Evolutionary conservation across 53 echinoderm and acorn worm species (phyloP).

Genomic region (Luidia sarsii): DNA sequence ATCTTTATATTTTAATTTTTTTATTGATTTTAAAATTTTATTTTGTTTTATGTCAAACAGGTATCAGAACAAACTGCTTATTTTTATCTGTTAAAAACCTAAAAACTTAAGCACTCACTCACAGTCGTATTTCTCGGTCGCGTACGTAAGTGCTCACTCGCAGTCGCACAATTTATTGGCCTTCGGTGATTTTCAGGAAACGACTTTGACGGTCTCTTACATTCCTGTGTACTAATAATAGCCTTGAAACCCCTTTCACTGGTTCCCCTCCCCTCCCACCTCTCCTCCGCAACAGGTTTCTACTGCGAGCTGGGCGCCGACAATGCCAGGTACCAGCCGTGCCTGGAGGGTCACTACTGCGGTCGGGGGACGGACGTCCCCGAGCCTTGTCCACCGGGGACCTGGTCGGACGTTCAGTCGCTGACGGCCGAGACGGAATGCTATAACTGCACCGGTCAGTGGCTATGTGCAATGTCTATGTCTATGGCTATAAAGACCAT

Average conservation of each 20-base stretch:
- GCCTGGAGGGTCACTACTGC: conserved; percentile 79
- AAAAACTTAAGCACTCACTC: too few relatives aligned
- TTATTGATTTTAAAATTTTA: too few relatives aligned
- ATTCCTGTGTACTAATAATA: too few relatives aligned
- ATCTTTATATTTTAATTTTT: too few relatives aligned
- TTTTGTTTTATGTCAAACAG: too few relatives aligned
- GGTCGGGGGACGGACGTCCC: conserved; percentile 82
- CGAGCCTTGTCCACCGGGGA: conserved; percentile 82
- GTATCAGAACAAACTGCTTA: too few relatives aligned
- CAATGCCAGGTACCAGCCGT: conserved; percentile 69
- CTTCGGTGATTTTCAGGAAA: too few relatives aligned
- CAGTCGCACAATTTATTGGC: too few relatives aligned
- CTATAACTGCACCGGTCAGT: conserved; percentile 91
- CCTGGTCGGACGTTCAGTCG: conserved; percentile 74
- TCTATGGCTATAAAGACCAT: neutral
- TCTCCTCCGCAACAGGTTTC: conserved; percentile 51
- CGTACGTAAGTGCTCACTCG: too few relatives aligned
- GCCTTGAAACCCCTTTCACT: neutral
- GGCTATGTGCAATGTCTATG: neutral
- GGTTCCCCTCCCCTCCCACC: neutral
- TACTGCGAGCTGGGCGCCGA: conserved; percentile 91
- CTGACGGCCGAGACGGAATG: conserved; percentile 81
- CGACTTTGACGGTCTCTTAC: too few relatives aligned
- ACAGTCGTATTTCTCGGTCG: too few relatives aligned
- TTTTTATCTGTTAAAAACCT: too few relatives aligned